Base-by-base conservation (phyloP, 1,140 invertebrate genomes). In the Acromyrmex charruanus region DNA sequence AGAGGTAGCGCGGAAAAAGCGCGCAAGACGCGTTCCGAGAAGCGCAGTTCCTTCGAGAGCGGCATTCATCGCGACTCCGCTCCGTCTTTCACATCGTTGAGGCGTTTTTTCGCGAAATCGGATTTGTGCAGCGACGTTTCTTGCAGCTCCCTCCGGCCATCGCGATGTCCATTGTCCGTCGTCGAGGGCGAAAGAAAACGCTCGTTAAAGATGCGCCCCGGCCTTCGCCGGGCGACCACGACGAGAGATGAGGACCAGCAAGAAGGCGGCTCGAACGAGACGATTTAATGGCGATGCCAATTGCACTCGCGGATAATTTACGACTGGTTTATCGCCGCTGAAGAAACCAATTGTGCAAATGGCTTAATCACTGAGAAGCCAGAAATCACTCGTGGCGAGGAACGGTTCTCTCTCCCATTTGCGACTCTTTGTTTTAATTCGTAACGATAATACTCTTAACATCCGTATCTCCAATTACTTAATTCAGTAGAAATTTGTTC, bases 141-240 rank as follows among this genome's bases (percentile, higher is more conserved):
- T 84, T 84, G 55, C 39, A 28, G 51, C 21, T n/a, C 9, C 18
- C 18, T 51, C 25, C 80, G 55, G 58, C 80, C 69, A 75, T 84
- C 69, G 69, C 80, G 55, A 14, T 74, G 69, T 63, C 49, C 69
- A 84, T 84, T 84, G 80, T 84, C 75, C 77, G 77, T 53, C 49
- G 77, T 25, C 77, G 69, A 58, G 59, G 82, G 61, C 59, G 74
- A 85, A 85, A 79, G 61, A 79, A 85, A 77, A 77, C 31, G 82
- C 82, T 85, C 82, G 82, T 85, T 85, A 85, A 79, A 85, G 82
- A 84, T 84, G 82, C 72, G 82, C 74, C 74, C 61, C 71, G 82
- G 82, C 63, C 74, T 66, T 75, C 82, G 44, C 10, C 49, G 31
- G 4, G 71, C 59, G 55, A 55, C 77, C 25, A 16, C 66, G 49